phyloP scores from a whole-genome alignment of 30 jellyfish, hydroid and myxozoan species.

The Aurelia aurita complex sp. Pacific region DNA sequence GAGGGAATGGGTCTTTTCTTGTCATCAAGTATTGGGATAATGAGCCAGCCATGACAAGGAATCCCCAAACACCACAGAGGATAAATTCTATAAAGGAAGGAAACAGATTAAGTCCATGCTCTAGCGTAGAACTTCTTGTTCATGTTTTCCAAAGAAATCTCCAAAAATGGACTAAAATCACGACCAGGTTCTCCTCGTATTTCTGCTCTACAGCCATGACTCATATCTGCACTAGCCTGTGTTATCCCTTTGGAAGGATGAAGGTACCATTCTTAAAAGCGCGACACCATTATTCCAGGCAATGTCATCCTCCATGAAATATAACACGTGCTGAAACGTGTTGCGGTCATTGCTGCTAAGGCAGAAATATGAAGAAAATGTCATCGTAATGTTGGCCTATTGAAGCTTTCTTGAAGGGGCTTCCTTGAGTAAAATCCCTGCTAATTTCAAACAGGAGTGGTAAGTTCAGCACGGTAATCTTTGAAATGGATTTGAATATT shows the following conservation, averaged over 20 bases:
- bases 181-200: too few relatives aligned
- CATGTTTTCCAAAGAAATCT: too few relatives aligned
- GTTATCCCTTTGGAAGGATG: too few relatives aligned
- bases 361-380: neutral
- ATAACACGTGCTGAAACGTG: too few relatives aligned
- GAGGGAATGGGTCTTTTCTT: slow-evolving; percentile 40
- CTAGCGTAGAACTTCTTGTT: too few relatives aligned
- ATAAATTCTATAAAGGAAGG: slow-evolving; percentile 25
- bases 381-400: neutral
- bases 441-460: neutral
- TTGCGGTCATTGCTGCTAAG: too few relatives aligned
- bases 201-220: too few relatives aligned
- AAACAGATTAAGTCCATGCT: neutral
- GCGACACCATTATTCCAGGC: too few relatives aligned
- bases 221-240: too few relatives aligned
- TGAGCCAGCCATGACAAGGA: slow-evolving; percentile 42
- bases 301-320: too few relatives aligned
- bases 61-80: slow-evolving; percentile 60
- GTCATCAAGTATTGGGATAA: slow-evolving; percentile 28
- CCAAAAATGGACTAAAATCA: too few relatives aligned
- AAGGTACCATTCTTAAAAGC: too few relatives aligned
- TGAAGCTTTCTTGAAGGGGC: neutral
- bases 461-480: neutral
- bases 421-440: neutral
- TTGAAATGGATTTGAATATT: neutral